Evolutionary conservation across 2,113 vertebrate genomes (phyloP).

Genomic region (Leptosomus discolor): DNA sequence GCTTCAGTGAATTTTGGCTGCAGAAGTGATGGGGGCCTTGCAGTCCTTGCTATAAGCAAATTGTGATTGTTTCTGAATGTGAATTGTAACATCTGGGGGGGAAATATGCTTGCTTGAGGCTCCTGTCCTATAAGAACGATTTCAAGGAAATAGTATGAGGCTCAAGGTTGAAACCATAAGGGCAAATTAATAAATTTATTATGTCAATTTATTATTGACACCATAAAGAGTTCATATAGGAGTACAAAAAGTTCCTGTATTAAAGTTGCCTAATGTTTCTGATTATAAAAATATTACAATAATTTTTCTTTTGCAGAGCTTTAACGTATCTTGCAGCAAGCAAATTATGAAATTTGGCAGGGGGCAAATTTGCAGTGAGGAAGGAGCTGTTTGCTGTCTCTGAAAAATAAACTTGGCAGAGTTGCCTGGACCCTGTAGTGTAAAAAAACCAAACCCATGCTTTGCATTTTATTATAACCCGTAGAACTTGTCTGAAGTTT

Average conservation of each 20-base stretch:
- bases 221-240: neutral
- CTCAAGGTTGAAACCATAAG: neutral
- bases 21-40: neutral
- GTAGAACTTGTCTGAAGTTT: neutral
- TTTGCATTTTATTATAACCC: neutral
- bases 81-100: neutral
- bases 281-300: neutral
- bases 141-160: neutral
- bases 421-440: neutral
- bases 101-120: neutral
- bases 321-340: neutral
- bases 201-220: neutral
- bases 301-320: neutral
- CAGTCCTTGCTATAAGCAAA: neutral
- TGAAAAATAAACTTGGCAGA: neutral
- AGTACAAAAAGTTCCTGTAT: neutral
- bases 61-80: neutral
- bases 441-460: neutral
- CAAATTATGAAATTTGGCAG: neutral
- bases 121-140: neutral
- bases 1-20: neutral
- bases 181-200: too few species aligned
- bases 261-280: neutral
- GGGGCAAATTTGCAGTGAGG: neutral
- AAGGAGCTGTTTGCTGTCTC: neutral